These are phyloP conservation scores for Pomacea maculata DNA, from an alignment of 1,140 invertebrate genomes.

Conservation along the genomic window DNA sequence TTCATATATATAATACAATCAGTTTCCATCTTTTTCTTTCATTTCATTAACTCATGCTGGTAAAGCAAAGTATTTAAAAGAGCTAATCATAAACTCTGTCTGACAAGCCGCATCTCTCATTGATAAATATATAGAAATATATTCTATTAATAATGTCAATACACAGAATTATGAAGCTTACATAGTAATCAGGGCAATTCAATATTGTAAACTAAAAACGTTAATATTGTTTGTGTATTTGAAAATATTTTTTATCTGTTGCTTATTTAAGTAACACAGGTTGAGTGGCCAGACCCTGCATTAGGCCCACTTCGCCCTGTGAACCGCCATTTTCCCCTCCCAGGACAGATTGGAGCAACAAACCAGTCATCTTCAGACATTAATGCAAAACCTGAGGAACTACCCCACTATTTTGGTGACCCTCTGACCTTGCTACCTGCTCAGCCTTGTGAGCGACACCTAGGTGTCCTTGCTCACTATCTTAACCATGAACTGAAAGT, in stretches of 20 bases:
- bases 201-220: background rate
- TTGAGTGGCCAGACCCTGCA: slow-evolving; percentile 43
- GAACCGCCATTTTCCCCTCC: slow-evolving; percentile 77
- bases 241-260: background rate
- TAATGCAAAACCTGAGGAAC: background rate
- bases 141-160: too few relatives aligned
- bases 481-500: slow-evolving; percentile 29
- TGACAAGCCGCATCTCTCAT: too few relatives aligned
- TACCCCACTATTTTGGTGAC: slow-evolving; percentile 8
- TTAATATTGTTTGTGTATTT: background rate
- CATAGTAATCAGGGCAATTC: too few relatives aligned
- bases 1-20: too few relatives aligned
- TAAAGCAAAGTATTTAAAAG: too few relatives aligned
- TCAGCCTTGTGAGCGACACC: slow-evolving; percentile 35
- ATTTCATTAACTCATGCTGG: too few relatives aligned
- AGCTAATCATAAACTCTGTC: too few relatives aligned
- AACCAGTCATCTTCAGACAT: slow-evolving; percentile 28
- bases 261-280: slow-evolving; percentile 23
- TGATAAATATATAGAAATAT: too few relatives aligned
- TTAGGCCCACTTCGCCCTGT: slow-evolving; percentile 68
- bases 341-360: slow-evolving; percentile 75
- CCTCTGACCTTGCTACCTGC: slow-evolving; percentile 36
- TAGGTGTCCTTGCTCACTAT: slow-evolving; percentile 35
- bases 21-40: too few relatives aligned
- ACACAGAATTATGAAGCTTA: too few relatives aligned